Conservation (phyloP, 2,888 invertebrate genomes). For the Volucella inflata region DNA sequence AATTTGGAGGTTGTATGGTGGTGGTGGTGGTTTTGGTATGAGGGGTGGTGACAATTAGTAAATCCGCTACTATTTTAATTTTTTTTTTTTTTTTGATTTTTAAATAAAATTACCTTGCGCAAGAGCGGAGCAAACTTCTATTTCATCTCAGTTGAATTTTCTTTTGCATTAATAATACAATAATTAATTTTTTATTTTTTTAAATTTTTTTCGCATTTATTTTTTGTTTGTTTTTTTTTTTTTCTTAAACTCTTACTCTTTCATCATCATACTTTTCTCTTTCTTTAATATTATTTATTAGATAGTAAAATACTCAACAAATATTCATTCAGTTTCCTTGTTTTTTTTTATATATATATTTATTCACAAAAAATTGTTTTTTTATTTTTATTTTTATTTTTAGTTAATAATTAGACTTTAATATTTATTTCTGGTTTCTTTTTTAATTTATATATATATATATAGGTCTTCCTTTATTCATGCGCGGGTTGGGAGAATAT, state of each 20-base stretch:
- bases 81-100: slow-evolving; percentile 14
- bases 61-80: slow-evolving; percentile 50
- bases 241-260: slow-evolving; percentile 47
- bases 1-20: slow-evolving; percentile 66
- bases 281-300: slow-evolving; percentile 76
- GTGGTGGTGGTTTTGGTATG: slow-evolving; percentile 70
- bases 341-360: slow-evolving; percentile 48
- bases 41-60: slow-evolving; percentile 65
- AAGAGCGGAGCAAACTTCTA: slow-evolving; percentile 59
- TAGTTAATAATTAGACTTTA: slow-evolving; percentile 59
- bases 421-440: slow-evolving; percentile 59
- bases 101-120: slow-evolving; percentile 36
- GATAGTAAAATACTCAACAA: slow-evolving; percentile 83
- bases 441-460: slow-evolving; percentile 64
- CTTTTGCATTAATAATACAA: slow-evolving; percentile 70
- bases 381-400: slow-evolving; percentile 37
- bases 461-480: slow-evolving; percentile 70
- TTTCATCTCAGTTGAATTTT: slow-evolving; percentile 30
- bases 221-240: slow-evolving; percentile 45
- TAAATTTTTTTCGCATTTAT: slow-evolving; percentile 70
- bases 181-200: slow-evolving; percentile 60
- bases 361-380: slow-evolving; percentile 66
- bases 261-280: slow-evolving; percentile 60
- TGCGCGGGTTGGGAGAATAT: slow-evolving; percentile 70
- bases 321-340: slow-evolving; percentile 78